phyloP scores from a whole-genome alignment of 2,888 invertebrate genomes.

The Acutogordius australiensis region DNA sequence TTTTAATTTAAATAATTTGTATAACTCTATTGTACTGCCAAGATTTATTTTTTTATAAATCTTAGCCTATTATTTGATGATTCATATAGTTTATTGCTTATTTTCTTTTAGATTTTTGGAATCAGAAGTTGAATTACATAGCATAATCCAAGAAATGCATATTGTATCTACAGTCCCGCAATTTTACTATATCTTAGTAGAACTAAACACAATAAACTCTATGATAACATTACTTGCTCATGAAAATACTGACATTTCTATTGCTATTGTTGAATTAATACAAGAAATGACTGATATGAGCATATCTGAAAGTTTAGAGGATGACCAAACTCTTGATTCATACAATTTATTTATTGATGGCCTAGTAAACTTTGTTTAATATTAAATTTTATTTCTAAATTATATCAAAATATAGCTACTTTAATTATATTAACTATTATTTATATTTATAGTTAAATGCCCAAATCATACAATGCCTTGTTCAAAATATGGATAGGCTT shows the following conservation, averaged over 20 bases:
- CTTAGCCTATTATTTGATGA: not conserved
- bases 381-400: slow-evolving; percentile 2
- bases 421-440: too few relatives aligned
- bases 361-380: slow-evolving; percentile 24
- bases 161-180: slow-evolving; percentile 77
- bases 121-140: slow-evolving; percentile 9
- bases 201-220: slow-evolving; percentile 56
- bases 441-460: slow-evolving; percentile 38
- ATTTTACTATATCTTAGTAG: slow-evolving; percentile 60
- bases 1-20: too few relatives aligned
- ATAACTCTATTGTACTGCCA: too few relatives aligned
- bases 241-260: slow-evolving; percentile 72
- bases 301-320: slow-evolving; percentile 45
- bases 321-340: slow-evolving; percentile 36
- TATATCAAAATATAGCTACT: not conserved
- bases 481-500: slow-evolving; percentile 66
- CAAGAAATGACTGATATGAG: slow-evolving; percentile 74
- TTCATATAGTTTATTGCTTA: slow-evolving; percentile 1
- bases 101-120: slow-evolving; percentile 11
- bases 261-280: slow-evolving; percentile 40
- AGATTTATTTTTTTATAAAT: not conserved
- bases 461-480: slow-evolving; percentile 55
- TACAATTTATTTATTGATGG: slow-evolving; percentile 58
- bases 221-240: slow-evolving; percentile 68
- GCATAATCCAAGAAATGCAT: slow-evolving; percentile 42